Percentiles rank a stretch among this genome's conserved stretches.
phyloP scores from a whole-genome alignment of 2,888 invertebrate species.

The Tipula vernalis region DNA sequence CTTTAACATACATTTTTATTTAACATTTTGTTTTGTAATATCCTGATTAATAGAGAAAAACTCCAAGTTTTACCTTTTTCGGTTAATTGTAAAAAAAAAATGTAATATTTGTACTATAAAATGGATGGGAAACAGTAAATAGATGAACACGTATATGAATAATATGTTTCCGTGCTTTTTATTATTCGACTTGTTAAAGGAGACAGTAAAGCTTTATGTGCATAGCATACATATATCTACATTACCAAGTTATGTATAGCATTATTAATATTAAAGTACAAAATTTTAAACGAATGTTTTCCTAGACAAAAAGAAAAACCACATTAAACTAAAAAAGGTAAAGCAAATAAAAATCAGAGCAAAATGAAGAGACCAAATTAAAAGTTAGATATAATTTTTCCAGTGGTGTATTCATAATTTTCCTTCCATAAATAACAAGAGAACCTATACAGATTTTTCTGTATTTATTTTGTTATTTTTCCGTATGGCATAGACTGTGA shows the following conservation, averaged over 20 bases:
- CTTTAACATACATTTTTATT: background rate
- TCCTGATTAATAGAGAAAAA: background rate
- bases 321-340: background rate
- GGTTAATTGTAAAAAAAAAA: background rate
- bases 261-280: background rate
- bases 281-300: background rate
- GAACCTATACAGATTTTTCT: background rate
- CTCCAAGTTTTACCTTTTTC: background rate
- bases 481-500: background rate
- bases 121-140: background rate
- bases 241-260: background rate
- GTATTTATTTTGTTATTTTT: background rate
- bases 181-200: background rate
- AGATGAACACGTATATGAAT: background rate
- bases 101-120: background rate
- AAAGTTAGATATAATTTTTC: background rate
- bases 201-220: background rate
- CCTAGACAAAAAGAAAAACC: background rate
- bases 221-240: background rate
- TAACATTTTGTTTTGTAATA: background rate
- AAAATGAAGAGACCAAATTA: background rate
- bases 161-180: background rate
- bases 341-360: background rate
- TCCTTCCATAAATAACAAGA: background rate
- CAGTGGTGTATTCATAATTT: background rate